Evolutionary conservation across 1,140 invertebrate species (phyloP), one percentile per base, ranked within the genome.

Genomic region (Trichogramma pretiosum): DNA sequence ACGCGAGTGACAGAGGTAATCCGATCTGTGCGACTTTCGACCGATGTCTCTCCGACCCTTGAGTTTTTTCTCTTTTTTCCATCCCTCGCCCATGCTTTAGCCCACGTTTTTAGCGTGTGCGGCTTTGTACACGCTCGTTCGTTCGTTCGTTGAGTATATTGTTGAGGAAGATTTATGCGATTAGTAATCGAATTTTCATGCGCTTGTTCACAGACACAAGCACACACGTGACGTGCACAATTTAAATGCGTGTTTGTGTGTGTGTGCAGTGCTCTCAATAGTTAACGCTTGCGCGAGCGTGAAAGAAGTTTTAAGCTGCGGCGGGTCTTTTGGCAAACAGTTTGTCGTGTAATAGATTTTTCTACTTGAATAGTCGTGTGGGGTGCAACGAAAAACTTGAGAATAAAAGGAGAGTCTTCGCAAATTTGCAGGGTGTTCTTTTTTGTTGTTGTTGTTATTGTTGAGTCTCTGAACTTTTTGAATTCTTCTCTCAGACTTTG

Each of bases 341-440:
- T 23, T 48, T 26, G 38, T n/a, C 21, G 11, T 19, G n/a, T 35
- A 48, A 48, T 41, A 41, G 37, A 40, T 48, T 48, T 48, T 48
- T 40, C 30, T 9, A 14, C 14, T 17, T 35, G 30, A 39, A 35
- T 48, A 16, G 32, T 7, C 35, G 26, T 14, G 18, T n/a, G 16
- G 14, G 14, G 16, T 18, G 14, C n/a, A 17, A 28, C 19, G n/a
- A n/a, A n/a, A 24, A 48, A 48, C 21, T 40, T 34, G 36, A 24
- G 28, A 47, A 40, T 47, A 47, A 47, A 32, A 46, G 36, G 17
- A 36, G 21, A 37, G 18, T 13, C 16, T n/a, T 39, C 37, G 40
- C 34, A 47, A 47, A 47, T 47, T 47, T 47, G 24, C 32, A 47
- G 34, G 28, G n/a, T n/a, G n/a, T n/a, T n/a, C n/a, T n/a, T n/a